Percentiles rank a stretch among this genome's conserved stretches.
These are phyloP conservation scores for Sternotherus odoratus DNA, from an alignment of 2,797 vertebrate species.

Conservation along the genomic window DNA sequence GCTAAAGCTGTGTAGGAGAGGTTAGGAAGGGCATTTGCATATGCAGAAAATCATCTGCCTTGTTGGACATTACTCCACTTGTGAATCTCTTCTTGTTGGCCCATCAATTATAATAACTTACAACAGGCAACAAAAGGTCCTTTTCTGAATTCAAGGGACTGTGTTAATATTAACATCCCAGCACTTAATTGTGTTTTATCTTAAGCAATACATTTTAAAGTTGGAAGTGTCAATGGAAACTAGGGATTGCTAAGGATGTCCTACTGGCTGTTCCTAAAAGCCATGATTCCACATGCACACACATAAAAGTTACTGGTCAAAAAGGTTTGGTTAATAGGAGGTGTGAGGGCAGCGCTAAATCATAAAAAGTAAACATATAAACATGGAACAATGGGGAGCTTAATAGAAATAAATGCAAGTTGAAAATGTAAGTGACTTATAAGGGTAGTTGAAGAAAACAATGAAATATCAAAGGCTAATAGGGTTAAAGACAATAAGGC, in stretches of 20 bases:
- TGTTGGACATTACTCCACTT: neutral
- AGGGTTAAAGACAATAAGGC: neutral
- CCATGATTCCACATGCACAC: slow-evolving; percentile 1
- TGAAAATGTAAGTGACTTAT: neutral
- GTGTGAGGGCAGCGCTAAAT: neutral
- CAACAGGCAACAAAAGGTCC: neutral
- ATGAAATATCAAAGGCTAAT: slow-evolving; percentile 1
- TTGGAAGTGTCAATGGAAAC: neutral
- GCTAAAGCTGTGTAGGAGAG: accelerated
- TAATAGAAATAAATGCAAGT: neutral
- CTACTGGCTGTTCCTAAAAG: neutral
- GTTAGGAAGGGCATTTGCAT: neutral
- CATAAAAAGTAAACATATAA: neutral
- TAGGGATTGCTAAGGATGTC: slow-evolving; percentile 23
- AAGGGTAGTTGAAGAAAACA: neutral
- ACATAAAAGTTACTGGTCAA: neutral
- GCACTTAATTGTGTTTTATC: neutral
- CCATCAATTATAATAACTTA: neutral
- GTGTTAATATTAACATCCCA: neutral
- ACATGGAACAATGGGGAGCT: neutral
- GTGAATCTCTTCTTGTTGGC: neutral
- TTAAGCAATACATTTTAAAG: slow-evolving; percentile 20
- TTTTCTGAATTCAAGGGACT: slow-evolving; percentile 17
- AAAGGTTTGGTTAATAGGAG: slow-evolving; percentile 18
- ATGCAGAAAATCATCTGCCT: neutral